Percentiles rank a stretch among this genome's conserved stretches.
These are phyloP conservation scores for Drymonia ruficornis DNA, from an alignment of 2,888 invertebrate species.

Conservation along the genomic window DNA sequence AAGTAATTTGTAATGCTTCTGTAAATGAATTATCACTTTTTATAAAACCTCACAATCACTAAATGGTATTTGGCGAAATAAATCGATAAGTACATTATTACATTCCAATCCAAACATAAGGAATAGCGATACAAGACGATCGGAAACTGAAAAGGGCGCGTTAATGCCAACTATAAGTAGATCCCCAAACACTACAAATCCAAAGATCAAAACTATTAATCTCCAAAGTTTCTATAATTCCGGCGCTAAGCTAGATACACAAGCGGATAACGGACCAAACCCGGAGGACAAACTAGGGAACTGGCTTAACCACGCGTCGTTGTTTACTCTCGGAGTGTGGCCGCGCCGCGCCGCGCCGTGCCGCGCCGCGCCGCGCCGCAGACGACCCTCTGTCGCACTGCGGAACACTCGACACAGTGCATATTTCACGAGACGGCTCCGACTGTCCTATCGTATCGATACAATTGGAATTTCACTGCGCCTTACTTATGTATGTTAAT, in stretches of 20 bases:
- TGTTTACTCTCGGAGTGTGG: conserved; percentile 69
- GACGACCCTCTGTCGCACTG: conserved; percentile 67
- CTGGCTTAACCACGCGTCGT: conserved; percentile 60
- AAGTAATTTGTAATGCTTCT: no score
- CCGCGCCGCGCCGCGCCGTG: conserved; percentile 38
- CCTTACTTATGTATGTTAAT: conserved; percentile 42
- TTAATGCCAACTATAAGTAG: neutral
- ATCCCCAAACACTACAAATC: neutral
- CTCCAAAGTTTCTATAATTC: conserved; percentile 37
- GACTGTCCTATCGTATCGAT: conserved; percentile 21
- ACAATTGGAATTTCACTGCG: conserved; percentile 37
- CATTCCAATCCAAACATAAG: no score
- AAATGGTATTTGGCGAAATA: no score
- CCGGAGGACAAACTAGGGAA: conserved; percentile 56
- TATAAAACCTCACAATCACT: no score
- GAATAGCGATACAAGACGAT: neutral
- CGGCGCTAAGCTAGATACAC: conserved; percentile 31
- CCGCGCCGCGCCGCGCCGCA: conserved; percentile 25
- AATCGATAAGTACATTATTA: no score
- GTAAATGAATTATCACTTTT: no score
- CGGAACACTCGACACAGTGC: conserved; percentile 74
- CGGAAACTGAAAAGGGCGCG: neutral
- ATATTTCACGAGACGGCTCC: conserved; percentile 74
- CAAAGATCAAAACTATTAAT: conserved; percentile 26
- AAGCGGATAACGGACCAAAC: conserved; percentile 42